Evolutionary conservation across 2,888 invertebrate species (phyloP), one percentile per base, ranked within the genome.

Genomic region (Lamproptera curius): DNA sequence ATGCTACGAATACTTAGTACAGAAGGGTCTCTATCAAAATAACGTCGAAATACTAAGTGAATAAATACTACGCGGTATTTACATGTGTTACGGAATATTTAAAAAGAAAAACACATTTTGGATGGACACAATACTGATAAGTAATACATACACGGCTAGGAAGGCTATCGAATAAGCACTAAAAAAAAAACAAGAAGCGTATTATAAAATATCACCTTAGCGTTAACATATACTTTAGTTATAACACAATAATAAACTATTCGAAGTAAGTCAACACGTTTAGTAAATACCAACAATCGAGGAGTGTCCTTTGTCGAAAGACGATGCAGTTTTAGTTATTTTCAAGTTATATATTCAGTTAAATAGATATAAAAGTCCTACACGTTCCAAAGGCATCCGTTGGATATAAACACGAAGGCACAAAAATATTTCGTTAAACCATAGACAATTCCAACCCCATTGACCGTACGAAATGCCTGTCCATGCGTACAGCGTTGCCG

Each of bases 341-440:
- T 20, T 20, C 62, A 66, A 67, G 62, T 60, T 70, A 67, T 54
- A 65, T 55, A 67, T 59, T 63, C 62, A 66, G 66, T 66, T 69
- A 73, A 67, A 73, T 73, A 77, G 73, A 76, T 84, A 82, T 74
- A 77, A 76, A 76, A 78, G 72, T 64, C 64, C 78, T 81, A 81
- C 75, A 72, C 73, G 70, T 74, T 76, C 61, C 66, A 73, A 85
- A 85, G 84, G 83, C 84, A 80, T 74, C 70, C 74, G 76, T 84
- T 73, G 66, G 84, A 85, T 83, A 83, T 86, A 85, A n/a, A 85
- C 79, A 78, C 66, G 73, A 86, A 87, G 86, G 86, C 86, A 86
- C 85, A 76, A 77, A 76, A 67, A 67, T 59, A 61, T 56, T 54
- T 56, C 61, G 46, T 51, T 62, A 67, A 67, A 66, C 67, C 64